phyloP scores from a whole-genome alignment of 2,888 invertebrate genomes.

The Apamea crenata region DNA sequence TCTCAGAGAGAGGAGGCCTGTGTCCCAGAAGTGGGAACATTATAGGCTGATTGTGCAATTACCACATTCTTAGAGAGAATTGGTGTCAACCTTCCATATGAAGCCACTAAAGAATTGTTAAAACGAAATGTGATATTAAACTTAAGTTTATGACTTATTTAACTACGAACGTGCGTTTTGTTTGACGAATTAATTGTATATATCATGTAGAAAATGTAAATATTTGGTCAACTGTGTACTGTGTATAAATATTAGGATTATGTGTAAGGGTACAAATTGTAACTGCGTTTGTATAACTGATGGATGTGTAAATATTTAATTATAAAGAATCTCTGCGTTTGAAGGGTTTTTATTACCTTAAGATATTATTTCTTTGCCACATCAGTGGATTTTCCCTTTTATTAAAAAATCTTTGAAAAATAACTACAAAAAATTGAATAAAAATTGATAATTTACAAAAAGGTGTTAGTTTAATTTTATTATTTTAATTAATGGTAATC shows the following conservation, averaged over 20 bases:
- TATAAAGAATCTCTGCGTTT: slow-evolving; percentile 64
- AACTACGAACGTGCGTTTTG: slow-evolving; percentile 67
- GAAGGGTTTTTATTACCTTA: slow-evolving; percentile 60
- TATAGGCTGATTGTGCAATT: too few species aligned
- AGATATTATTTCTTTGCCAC: slow-evolving; percentile 42
- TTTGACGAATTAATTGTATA: slow-evolving; percentile 68
- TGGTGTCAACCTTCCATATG: slow-evolving; percentile 40
- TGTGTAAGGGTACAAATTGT: slow-evolving; percentile 66
- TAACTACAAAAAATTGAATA: slow-evolving; percentile 25
- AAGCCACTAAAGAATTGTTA: slow-evolving; percentile 50
- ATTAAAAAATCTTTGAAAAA: slow-evolving; percentile 24
- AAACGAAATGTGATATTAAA: slow-evolving; percentile 85
- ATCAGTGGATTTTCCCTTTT: slow-evolving; percentile 33
- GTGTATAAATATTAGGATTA: slow-evolving; percentile 57
- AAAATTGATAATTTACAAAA: slow-evolving; percentile 31
- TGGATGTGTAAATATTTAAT: slow-evolving; percentile 61
- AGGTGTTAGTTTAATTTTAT: slow-evolving; percentile 48
- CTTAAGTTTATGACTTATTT: slow-evolving; percentile 75
- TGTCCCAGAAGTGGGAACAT: too few species aligned
- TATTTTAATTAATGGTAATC: slow-evolving; percentile 45
- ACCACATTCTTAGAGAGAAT: background rate
- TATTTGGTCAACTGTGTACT: slow-evolving; percentile 48
- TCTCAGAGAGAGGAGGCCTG: too few species aligned
- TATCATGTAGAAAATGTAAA: slow-evolving; percentile 63
- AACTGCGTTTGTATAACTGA: slow-evolving; percentile 59